Conservation (phyloP, 1,140 invertebrate species). For the Agraylea sexmaculata region DNA sequence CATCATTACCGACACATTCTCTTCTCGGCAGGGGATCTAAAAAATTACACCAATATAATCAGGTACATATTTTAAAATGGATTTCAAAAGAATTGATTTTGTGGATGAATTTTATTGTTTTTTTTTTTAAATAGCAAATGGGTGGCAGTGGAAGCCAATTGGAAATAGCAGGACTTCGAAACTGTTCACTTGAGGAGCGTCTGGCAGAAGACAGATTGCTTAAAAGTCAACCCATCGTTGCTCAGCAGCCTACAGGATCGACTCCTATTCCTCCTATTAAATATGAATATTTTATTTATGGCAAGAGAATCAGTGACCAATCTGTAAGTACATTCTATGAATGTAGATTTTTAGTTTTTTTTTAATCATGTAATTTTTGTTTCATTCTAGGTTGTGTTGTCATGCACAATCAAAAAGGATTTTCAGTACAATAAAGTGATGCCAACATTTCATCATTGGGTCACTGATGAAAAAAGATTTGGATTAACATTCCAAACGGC, state of each 20-base stretch:
- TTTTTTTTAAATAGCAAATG: conserved; percentile 9
- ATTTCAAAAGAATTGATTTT: too few species aligned
- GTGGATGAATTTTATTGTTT: too few species aligned
- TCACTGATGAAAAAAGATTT: conserved; percentile 87
- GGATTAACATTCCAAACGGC: conserved; percentile 90
- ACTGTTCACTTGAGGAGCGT: conserved; percentile 9
- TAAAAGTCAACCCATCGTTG: not conserved
- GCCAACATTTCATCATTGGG: conserved; percentile 97
- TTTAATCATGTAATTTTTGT: conserved; percentile 3
- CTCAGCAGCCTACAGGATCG: conserved; percentile 12
- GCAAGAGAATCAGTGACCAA: conserved; percentile 82
- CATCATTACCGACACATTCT: too few species aligned
- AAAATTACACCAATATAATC: too few species aligned
- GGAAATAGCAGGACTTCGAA: conserved; percentile 12
- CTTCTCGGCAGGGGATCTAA: too few species aligned
- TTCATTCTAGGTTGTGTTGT: conserved; percentile 69
- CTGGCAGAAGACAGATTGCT: conserved; percentile 20
- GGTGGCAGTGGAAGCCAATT: conserved; percentile 18
- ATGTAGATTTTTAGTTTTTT: not conserved
- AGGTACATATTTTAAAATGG: too few species aligned
- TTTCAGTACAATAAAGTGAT: conserved; percentile 96
- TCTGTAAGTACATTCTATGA: conserved; percentile 50
- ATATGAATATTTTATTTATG: conserved; percentile 83
- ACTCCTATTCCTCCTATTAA: conserved; percentile 43
- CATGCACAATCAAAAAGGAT: conserved; percentile 90